Evolutionary conservation across 2,113 vertebrate genomes (phyloP).

Genomic region (Galbula dea): DNA sequence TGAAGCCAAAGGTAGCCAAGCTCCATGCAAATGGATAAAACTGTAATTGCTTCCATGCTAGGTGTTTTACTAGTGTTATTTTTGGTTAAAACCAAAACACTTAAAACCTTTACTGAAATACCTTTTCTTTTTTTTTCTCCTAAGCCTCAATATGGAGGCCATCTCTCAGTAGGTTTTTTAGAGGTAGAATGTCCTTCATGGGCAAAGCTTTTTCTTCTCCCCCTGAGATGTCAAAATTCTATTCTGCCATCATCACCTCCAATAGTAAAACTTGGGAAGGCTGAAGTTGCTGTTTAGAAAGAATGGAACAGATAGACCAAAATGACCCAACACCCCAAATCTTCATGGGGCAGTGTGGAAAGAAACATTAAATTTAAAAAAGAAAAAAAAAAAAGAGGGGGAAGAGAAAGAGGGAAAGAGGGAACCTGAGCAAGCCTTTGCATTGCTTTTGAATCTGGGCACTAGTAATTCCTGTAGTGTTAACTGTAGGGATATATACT

Average conservation of each 20-base stretch:
- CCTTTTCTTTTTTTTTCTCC: rapidly evolving
- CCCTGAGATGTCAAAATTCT: neutral
- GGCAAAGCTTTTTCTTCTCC: neutral
- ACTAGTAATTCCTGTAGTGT: neutral
- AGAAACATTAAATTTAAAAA: neutral
- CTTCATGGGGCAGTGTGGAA: neutral
- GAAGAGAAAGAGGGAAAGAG: rapidly evolving
- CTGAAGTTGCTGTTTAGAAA: neutral
- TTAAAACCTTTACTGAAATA: neutral
- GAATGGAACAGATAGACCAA: neutral
- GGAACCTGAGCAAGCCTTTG: neutral
- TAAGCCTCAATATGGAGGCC: neutral
- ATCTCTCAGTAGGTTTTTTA: neutral
- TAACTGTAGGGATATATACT: neutral
- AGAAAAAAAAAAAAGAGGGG: rapidly evolving
- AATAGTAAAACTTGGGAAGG: neutral
- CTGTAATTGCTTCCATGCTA: neutral
- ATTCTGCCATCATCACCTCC: neutral
- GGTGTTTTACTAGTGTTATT: neutral
- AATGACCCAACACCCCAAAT: neutral
- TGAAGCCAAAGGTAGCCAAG: constrained; percentile 36
- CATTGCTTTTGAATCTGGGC: neutral
- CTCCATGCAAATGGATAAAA: neutral
- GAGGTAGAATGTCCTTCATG: neutral
- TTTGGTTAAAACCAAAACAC: neutral